Evolutionary conservation across 2,888 invertebrate genomes (phyloP), one percentile per base, ranked within the genome.

Genomic region (Pristionchus maxplancki): DNA sequence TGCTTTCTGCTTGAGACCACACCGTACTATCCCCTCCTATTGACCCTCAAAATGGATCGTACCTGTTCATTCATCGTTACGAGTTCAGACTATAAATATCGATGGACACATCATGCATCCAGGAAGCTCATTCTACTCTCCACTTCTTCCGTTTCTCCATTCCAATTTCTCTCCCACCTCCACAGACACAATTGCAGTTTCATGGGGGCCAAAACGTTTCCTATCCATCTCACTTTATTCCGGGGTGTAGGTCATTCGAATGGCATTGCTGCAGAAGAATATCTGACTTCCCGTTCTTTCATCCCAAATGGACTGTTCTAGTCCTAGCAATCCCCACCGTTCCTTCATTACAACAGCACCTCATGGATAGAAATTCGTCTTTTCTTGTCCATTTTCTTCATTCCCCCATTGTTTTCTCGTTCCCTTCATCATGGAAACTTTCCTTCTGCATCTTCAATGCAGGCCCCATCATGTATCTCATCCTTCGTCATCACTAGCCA

Each of bases 131-230:
- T 71, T 71, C 71, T 40, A 37, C 24, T 37, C 64, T 24, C 71
- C 28, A n/a, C 31, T 28, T n/a, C 37, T 78, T 44, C 78, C 78
- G n/a, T 78, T 44, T 15, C 37, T 78, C 37, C 71, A 24, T n/a
- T 50, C 15, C 50, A 50, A 48, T 31, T 37, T 5, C 28, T 15
- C 28, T 15, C 24, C 44, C 78, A 44, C 78, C 78, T 50, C 50
- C 48, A 13, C 48, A 48, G 17, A 20, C 31, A 78, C 67, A 74
- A 34, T 37, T 37, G 44, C 40, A 78, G 58, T 48, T 83, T 20
- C 34, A 37, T 83, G 83, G 15, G n/a, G 34, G n/a, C 50, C 24
- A 83, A 83, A 83, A 31, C n/a, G 83, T 50, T 83, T 53, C 58
- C 83, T 78, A 67, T 67, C 31, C 15, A 67, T 67, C 64, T 40